Evolutionary conservation across 2,113 vertebrate species (phyloP).

Genomic region (Carollia perspicillata): DNA sequence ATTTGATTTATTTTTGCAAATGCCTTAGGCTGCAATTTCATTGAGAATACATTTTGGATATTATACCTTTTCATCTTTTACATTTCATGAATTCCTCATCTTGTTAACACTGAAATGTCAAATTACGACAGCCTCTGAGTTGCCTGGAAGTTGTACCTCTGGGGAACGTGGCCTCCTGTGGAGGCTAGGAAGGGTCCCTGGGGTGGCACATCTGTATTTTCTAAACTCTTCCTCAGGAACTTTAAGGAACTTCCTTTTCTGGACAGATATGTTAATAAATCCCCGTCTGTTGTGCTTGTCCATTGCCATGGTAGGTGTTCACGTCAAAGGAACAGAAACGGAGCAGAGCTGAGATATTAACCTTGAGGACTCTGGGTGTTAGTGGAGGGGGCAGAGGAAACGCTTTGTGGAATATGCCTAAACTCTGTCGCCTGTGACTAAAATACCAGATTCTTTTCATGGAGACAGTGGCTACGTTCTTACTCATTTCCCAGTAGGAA

Average conservation of each 20-base stretch:
- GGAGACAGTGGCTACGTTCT: not conserved
- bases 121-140: not conserved
- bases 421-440: not conserved
- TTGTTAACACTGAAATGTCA: not conserved
- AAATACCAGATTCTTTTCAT: not conserved
- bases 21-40: not conserved
- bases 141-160: not conserved
- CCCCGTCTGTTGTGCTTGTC: not conserved
- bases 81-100: not conserved
- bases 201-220: not conserved
- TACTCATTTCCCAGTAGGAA: not conserved
- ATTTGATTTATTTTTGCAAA: not conserved
- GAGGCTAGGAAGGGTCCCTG: not conserved
- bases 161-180: not conserved
- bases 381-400: not conserved
- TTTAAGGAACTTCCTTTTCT: not conserved
- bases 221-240: not conserved
- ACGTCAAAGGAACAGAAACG: not conserved
- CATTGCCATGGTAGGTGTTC: not conserved
- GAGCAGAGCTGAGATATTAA: not conserved
- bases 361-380: not conserved
- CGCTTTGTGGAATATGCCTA: not conserved
- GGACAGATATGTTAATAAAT: not conserved
- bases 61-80: not conserved
- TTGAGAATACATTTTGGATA: not conserved